Percentiles rank a stretch among this genome's conserved stretches.
Evolutionary conservation across 2,113 vertebrate species (phyloP).

Genomic region (Tringa solitaria): DNA sequence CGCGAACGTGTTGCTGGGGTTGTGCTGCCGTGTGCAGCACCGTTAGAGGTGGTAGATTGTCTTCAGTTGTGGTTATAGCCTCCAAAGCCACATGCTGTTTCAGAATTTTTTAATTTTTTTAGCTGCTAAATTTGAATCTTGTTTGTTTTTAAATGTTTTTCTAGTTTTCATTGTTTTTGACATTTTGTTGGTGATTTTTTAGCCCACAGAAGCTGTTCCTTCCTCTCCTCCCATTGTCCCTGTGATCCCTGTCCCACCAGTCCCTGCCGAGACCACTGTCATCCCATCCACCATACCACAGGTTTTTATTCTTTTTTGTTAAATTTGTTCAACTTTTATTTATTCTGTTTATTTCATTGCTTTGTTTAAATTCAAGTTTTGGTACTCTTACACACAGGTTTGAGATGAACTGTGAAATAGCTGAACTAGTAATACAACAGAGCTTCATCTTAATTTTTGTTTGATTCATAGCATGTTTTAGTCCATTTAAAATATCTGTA

Average conservation of each 20-base stretch:
- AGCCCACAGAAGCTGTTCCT: slow-evolving; percentile 89
- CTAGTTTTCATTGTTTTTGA: slow-evolving; percentile 58
- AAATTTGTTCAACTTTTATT: background rate
- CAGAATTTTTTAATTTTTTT: background rate
- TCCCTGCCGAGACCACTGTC: slow-evolving; percentile 88
- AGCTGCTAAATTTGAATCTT: background rate
- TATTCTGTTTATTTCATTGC: slow-evolving; percentile 42
- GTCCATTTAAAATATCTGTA: background rate
- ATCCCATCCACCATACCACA: slow-evolving; percentile 86
- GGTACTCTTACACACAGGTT: background rate
- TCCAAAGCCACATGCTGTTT: background rate
- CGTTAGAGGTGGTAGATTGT: background rate
- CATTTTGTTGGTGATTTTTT: slow-evolving; percentile 83
- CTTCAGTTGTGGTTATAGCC: background rate
- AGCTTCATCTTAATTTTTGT: background rate
- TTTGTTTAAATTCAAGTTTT: slow-evolving; percentile 20
- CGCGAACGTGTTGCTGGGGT: accelerated
- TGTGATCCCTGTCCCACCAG: slow-evolving; percentile 91
- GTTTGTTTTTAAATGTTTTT: background rate
- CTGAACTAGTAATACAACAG: background rate
- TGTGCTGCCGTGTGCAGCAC: accelerated
- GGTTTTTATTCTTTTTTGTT: slow-evolving; percentile 82
- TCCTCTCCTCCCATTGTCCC: slow-evolving; percentile 93
- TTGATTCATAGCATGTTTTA: background rate
- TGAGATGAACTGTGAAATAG: background rate